These are phyloP conservation scores for Phataginus tricuspis DNA, from an alignment of 2,797 vertebrate species.

Conservation along the genomic window DNA sequence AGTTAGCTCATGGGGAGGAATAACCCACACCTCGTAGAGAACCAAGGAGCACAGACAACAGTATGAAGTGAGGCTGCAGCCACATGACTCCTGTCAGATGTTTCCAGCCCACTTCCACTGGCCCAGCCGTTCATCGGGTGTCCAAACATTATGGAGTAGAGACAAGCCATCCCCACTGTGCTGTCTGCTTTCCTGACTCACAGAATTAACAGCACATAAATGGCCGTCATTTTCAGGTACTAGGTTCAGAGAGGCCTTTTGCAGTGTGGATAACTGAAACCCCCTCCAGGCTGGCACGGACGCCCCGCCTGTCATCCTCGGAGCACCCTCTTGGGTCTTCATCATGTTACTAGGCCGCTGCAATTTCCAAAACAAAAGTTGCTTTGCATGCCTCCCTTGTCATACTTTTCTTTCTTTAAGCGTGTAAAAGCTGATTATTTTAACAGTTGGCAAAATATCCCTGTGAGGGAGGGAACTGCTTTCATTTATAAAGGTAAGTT, in stretches of 20 bases:
- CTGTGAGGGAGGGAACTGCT: neutral
- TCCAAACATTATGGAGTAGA: neutral
- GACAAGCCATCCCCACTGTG: accelerated
- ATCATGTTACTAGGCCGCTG: neutral
- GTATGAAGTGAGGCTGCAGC: neutral
- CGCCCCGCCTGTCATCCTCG: too few relatives aligned
- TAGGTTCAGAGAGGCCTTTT: neutral
- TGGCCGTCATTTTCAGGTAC: neutral
- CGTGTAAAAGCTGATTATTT: neutral
- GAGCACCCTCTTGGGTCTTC: too few relatives aligned
- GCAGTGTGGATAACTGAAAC: neutral
- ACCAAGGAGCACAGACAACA: accelerated
- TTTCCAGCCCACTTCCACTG: neutral
- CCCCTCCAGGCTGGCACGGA: too few relatives aligned
- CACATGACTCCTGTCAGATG: neutral
- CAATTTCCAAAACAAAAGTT: neutral
- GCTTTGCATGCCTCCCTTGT: neutral
- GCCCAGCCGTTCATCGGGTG: neutral
- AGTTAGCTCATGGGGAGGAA: too few relatives aligned
- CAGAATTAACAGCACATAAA: neutral
- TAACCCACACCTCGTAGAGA: neutral
- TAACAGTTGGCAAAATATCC: neutral
- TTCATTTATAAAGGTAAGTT: neutral
- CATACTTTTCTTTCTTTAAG: neutral
- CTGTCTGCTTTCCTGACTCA: neutral